Evolutionary conservation across 2,888 invertebrate genomes (phyloP).

Genomic region (Cheilosia vernalis): DNA sequence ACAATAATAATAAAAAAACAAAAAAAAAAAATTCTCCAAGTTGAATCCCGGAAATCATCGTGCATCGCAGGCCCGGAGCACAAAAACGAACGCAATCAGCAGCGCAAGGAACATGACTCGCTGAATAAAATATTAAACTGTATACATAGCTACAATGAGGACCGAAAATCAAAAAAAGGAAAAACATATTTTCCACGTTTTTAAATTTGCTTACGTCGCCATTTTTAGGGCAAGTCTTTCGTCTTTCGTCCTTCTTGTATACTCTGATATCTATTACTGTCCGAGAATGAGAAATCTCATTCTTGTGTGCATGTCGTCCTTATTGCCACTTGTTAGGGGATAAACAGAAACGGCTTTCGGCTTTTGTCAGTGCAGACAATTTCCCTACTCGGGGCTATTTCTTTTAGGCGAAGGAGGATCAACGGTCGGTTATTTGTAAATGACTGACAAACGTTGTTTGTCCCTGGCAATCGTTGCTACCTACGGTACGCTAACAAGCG

Average conservation of each 20-base stretch:
- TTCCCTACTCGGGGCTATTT: conserved; percentile 48
- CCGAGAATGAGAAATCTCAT: conserved; percentile 51
- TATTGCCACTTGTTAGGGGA: conserved; percentile 4
- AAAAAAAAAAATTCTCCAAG: conserved; percentile 13
- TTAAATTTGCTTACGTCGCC: conserved; percentile 57
- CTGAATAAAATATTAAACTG: conserved; percentile 64
- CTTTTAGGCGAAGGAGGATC: conserved; percentile 12
- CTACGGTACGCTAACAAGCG: not conserved
- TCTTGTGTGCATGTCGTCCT: conserved; percentile 13
- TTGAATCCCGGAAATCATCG: conserved; percentile 58
- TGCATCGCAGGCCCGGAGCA: conserved; percentile 21
- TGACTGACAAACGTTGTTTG: conserved; percentile 29
- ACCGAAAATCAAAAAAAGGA: conserved; percentile 12
- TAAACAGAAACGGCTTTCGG: not conserved
- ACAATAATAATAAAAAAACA: conserved; percentile 62
- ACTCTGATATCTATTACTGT: conserved; percentile 30
- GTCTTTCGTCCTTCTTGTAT: not conserved
- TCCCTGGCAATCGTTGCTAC: not conserved
- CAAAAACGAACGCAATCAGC: conserved; percentile 27
- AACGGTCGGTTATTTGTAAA: conserved; percentile 20
- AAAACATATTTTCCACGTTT: conserved; percentile 59
- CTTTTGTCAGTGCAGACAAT: conserved; percentile 34
- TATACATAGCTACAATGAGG: conserved; percentile 32
- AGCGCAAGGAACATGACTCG: not conserved
- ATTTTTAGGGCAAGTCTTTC: conserved; percentile 20